Evolutionary conservation across 2,797 vertebrate species (phyloP).

Genomic region (Petrocephalus schoutedeni): DNA sequence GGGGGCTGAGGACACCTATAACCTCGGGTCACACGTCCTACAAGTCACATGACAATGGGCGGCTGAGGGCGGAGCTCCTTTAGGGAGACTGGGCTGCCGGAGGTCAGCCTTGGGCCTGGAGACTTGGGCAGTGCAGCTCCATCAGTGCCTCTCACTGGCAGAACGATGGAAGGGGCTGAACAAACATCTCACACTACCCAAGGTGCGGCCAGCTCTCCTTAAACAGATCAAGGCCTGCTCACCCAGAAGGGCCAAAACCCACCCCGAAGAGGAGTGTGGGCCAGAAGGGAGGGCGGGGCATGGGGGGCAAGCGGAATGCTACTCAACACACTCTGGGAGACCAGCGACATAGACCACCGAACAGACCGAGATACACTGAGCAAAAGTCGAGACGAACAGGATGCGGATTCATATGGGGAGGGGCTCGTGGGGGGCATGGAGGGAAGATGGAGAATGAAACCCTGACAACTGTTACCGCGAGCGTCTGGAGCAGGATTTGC

Average conservation of each 20-base stretch:
- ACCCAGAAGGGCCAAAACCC: conserved; percentile 37
- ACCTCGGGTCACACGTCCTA: not conserved
- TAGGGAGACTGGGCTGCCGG: not conserved
- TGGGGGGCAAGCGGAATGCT: conserved; percentile 8
- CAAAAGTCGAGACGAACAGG: not conserved
- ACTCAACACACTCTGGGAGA: not conserved
- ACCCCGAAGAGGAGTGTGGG: conserved; percentile 36
- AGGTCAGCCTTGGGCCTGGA: conserved; percentile 38
- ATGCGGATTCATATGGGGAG: not conserved
- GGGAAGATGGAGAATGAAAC: conserved; percentile 8
- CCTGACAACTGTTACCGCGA: conserved; percentile 25
- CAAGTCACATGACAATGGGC: not conserved
- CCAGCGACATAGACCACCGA: conserved; percentile 8
- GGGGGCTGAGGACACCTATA: not conserved
- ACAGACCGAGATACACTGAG: conserved; percentile 10
- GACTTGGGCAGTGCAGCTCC: conserved; percentile 40
- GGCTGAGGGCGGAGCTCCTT: not conserved
- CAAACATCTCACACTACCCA: conserved; percentile 37
- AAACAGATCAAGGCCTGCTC: conserved; percentile 36
- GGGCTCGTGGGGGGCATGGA: not conserved
- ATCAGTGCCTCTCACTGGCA: not conserved
- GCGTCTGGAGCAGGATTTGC: conserved; percentile 26
- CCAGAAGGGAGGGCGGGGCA: conserved; percentile 34
- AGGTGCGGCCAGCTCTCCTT: conserved; percentile 32
- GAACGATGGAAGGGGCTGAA: not conserved